These are phyloP conservation scores for Eulemur albifrons DNA, from an alignment of 2,797 vertebrate genomes.

Conservation along the genomic window DNA sequence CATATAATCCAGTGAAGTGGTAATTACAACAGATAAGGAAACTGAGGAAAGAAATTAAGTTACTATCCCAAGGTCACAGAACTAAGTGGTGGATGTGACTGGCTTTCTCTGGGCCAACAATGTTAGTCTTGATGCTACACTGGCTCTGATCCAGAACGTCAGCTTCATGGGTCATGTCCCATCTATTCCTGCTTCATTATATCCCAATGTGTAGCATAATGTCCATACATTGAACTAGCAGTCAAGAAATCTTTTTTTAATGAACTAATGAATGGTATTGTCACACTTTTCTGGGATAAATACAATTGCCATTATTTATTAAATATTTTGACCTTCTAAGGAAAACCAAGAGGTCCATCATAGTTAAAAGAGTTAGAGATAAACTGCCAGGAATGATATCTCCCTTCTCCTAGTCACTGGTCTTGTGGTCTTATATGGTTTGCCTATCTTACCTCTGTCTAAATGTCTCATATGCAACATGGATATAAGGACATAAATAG, in stretches of 20 bases:
- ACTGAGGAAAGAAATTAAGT: not conserved
- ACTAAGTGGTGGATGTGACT: not conserved
- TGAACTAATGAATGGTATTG: not conserved
- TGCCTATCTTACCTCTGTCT: not conserved
- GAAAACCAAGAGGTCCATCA: not conserved
- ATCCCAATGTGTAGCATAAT: not conserved
- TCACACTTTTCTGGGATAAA: not conserved
- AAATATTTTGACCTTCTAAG: not conserved
- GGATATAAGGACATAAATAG: not conserved
- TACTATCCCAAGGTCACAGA: not conserved
- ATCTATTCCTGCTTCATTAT: not conserved
- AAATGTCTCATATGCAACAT: not conserved
- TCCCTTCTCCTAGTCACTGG: not conserved
- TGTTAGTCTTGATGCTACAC: not conserved
- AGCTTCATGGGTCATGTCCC: fast-evolving
- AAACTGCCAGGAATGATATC: fast-evolving
- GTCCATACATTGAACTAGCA: not conserved
- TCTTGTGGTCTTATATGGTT: not conserved
- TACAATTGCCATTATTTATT: not conserved
- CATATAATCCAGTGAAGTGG: not conserved
- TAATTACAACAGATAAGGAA: not conserved
- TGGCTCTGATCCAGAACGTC: not conserved
- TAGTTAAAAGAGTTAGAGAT: not conserved
- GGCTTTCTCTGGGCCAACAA: not conserved
- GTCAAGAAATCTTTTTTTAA: not conserved